Evolutionary conservation across 2,888 invertebrate species (phyloP).

Genomic region (Keiferia lycopersicella): DNA sequence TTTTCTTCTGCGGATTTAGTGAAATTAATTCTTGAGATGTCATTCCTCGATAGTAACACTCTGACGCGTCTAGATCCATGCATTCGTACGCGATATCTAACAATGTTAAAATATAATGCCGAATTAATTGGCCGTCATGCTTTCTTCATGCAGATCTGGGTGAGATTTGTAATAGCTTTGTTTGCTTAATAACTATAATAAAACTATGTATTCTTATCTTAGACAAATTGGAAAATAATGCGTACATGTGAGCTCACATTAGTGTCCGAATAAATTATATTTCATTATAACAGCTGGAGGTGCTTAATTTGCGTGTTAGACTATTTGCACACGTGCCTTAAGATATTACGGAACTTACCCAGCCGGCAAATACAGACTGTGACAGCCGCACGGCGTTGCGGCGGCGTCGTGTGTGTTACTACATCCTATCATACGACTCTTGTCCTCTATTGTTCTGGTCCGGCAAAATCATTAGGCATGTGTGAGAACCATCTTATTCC

Average conservation of each 20-base stretch:
- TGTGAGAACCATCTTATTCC: neutral
- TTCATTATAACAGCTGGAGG: neutral
- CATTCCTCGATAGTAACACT: slow-evolving; percentile 38
- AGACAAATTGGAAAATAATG: slow-evolving; percentile 44
- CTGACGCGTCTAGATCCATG: slow-evolving; percentile 7
- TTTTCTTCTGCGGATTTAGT: slow-evolving; percentile 20
- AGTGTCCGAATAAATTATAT: neutral
- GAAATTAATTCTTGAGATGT: slow-evolving; percentile 29
- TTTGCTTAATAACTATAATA: slow-evolving; percentile 25
- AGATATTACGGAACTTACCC: no score
- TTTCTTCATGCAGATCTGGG: slow-evolving; percentile 51
- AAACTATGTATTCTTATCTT: slow-evolving; percentile 39
- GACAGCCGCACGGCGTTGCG: no score
- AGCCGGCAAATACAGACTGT: no score
- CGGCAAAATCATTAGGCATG: no score
- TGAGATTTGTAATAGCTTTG: slow-evolving; percentile 32
- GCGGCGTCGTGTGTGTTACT: no score
- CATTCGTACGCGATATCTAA: slow-evolving; percentile 10
- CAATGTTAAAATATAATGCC: slow-evolving; percentile 35
- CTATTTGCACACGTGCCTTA: neutral
- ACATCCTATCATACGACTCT: no score
- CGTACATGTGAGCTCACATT: slow-evolving; percentile 29
- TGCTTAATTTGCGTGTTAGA: neutral
- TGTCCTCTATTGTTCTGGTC: no score
- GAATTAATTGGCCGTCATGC: slow-evolving; percentile 61